Percentiles rank a stretch among this genome's conserved stretches.
Conservation (phyloP, 2,888 invertebrate species). For the Noctua janthina region DNA sequence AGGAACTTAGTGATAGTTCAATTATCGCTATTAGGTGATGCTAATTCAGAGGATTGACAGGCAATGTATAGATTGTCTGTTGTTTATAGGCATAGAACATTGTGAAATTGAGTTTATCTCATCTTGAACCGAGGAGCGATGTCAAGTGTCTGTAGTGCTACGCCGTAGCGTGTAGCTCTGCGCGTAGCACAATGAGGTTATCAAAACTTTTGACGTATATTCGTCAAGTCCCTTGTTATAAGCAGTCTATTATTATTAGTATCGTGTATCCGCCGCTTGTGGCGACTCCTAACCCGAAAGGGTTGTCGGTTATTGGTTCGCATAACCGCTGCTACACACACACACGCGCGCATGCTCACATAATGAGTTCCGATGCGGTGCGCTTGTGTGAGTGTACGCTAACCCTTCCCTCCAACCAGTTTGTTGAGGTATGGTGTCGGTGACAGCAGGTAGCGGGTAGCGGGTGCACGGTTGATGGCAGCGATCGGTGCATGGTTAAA, state of each 20-base stretch:
- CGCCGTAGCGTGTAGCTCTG: slow-evolving; percentile 2
- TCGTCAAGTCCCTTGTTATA: not conserved
- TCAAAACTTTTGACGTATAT: too few species aligned
- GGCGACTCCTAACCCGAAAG: slow-evolving; percentile 73
- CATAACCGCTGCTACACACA: slow-evolving; percentile 61
- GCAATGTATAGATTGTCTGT: not conserved
- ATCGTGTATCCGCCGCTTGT: slow-evolving; percentile 52
- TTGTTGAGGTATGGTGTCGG: slow-evolving; percentile 68
- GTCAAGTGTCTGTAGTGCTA: not conserved
- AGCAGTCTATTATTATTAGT: slow-evolving; percentile 6
- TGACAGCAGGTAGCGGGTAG: slow-evolving; percentile 52
- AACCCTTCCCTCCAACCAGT: slow-evolving; percentile 83
- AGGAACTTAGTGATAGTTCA: not conserved
- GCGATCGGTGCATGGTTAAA: not conserved
- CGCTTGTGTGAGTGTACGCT: slow-evolving; percentile 68
- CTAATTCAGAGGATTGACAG: not conserved
- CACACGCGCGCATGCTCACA: slow-evolving; percentile 50
- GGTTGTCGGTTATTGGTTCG: slow-evolving; percentile 80
- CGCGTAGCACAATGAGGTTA: not conserved
- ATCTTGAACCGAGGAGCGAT: not conserved
- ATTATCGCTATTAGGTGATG: not conserved
- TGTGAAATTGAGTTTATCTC: not conserved
- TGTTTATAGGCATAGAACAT: not conserved
- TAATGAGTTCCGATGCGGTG: slow-evolving; percentile 59
- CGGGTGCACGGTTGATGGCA: not conserved